Conservation (phyloP, 2,888 invertebrate genomes). For the Junonia oenone region DNA sequence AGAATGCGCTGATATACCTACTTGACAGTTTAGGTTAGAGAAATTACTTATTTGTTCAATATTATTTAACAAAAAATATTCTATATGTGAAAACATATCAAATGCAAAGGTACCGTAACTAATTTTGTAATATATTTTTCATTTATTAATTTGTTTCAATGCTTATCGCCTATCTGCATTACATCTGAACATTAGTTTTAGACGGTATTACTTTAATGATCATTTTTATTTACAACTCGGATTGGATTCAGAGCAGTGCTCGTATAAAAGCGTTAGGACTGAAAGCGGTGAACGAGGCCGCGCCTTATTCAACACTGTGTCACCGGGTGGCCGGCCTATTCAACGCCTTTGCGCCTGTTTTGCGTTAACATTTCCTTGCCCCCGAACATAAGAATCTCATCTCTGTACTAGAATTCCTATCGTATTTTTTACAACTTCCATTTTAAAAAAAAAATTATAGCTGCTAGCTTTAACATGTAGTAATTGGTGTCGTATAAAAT, state of each 20-base stretch:
- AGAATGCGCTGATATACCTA: no score
- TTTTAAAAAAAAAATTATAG: background rate
- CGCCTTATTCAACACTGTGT: conserved; percentile 60
- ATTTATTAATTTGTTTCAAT: background rate
- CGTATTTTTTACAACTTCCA: background rate
- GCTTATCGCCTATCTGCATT: background rate
- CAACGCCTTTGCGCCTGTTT: conserved; percentile 50
- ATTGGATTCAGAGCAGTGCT: conserved; percentile 21
- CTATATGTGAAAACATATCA: no score
- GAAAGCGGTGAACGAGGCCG: conserved; percentile 64
- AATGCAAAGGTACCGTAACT: no score
- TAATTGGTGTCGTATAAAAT: background rate
- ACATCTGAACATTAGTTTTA: background rate
- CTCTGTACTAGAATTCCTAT: background rate
- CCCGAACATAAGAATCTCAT: conserved; percentile 16
- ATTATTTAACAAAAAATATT: no score
- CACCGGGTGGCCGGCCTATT: conserved; percentile 61
- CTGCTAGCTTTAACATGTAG: background rate
- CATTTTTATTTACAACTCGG: conserved; percentile 2
- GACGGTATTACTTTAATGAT: conserved; percentile 7
- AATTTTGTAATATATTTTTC: no score
- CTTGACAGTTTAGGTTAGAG: no score
- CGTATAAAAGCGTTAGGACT: conserved; percentile 48
- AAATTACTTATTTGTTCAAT: no score
- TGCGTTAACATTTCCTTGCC: conserved; percentile 44